Percentiles rank a stretch among this genome's conserved stretches.
phyloP scores from a whole-genome alignment of 2,113 vertebrate genomes.

The Chionomys nivalis region DNA sequence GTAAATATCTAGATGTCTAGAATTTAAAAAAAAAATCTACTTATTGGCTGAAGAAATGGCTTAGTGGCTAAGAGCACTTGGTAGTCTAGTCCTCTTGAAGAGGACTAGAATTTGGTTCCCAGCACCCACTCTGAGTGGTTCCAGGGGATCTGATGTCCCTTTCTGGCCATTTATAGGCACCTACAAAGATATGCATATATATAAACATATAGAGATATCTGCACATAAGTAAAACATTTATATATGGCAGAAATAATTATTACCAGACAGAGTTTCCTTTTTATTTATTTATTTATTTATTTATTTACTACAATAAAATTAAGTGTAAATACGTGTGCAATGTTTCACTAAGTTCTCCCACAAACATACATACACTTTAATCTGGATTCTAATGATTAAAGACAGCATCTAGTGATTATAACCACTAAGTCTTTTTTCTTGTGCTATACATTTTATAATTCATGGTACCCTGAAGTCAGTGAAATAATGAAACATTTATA shows the following conservation, averaged over 20 bases:
- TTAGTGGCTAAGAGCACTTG: background rate
- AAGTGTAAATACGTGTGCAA: background rate
- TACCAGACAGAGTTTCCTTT: background rate
- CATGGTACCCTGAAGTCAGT: constrained; percentile 7
- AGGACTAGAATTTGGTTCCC: background rate
- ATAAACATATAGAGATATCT: background rate
- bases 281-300: constrained; percentile 37
- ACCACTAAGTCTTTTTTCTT: background rate
- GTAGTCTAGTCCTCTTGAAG: background rate
- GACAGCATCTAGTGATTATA: background rate
- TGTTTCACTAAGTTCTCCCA: background rate
- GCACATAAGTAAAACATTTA: background rate
- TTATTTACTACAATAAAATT: constrained; percentile 26
- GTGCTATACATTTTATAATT: constrained; percentile 3
- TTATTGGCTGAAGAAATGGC: background rate
- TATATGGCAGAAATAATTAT: background rate
- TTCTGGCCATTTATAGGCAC: background rate
- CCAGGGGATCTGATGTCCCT: background rate
- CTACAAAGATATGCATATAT: background rate
- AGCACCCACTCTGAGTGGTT: background rate
- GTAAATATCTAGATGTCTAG: background rate
- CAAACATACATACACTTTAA: constrained; percentile 5
- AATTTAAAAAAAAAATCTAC: background rate
- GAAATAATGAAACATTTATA: constrained; percentile 26
- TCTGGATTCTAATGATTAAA: background rate